Evolutionary conservation across 2,113 vertebrate species (phyloP).

Genomic region (Heptranchias perlo): DNA sequence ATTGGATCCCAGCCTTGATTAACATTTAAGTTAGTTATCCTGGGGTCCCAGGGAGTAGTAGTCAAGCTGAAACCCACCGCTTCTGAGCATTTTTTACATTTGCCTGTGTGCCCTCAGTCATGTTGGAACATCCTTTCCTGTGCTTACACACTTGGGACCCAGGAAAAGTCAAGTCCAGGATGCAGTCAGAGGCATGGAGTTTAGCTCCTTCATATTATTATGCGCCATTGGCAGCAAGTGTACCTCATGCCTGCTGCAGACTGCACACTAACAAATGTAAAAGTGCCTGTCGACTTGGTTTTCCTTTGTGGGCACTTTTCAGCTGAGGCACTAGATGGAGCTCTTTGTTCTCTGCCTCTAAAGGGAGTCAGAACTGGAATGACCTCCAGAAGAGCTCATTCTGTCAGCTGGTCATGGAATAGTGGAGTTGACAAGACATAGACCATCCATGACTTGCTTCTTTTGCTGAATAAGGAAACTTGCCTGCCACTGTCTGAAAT

Average conservation of each 20-base stretch:
- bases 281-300: neutral
- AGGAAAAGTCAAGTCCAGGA: neutral
- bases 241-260: neutral
- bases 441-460: neutral
- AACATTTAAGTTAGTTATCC: neutral
- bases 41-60: neutral
- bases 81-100: conserved; percentile 17
- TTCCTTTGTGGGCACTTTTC: neutral
- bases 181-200: neutral
- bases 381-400: neutral
- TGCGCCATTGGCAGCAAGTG: neutral
- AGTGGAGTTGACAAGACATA: neutral
- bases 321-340: neutral
- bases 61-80: neutral
- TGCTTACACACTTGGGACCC: neutral
- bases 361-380: neutral
- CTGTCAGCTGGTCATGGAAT: neutral
- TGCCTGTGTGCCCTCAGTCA: neutral
- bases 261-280: neutral
- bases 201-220: neutral
- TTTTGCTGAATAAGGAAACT: neutral
- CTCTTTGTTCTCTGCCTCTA: neutral
- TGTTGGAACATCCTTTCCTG: neutral
- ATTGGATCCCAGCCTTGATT: neutral
- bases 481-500: neutral